Conservation (phyloP, 1,140 invertebrate genomes). For the Delia radicum region DNA sequence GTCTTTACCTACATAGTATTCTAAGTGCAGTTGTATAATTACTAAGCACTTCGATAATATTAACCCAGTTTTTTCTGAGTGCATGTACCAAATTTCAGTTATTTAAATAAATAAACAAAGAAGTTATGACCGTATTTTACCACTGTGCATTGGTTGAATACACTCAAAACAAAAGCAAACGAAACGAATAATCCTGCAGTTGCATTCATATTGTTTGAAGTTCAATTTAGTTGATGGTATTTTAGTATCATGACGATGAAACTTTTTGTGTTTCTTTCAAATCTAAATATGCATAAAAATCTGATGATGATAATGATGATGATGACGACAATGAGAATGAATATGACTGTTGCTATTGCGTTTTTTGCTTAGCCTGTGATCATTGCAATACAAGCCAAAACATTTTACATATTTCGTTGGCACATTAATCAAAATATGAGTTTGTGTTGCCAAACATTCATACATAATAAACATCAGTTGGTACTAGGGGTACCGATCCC, state of each 20-base stretch:
- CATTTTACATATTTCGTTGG: background rate
- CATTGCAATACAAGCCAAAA: background rate
- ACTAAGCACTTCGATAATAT: too few relatives aligned
- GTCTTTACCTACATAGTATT: too few relatives aligned
- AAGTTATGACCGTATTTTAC: too few relatives aligned
- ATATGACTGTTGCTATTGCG: background rate
- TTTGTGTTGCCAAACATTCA: too few relatives aligned
- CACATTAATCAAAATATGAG: background rate
- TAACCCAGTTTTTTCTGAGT: too few relatives aligned
- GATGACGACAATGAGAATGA: background rate
- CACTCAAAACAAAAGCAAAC: too few relatives aligned
- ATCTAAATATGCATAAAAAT: background rate
- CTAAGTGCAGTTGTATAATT: too few relatives aligned
- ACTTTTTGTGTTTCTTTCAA: background rate
- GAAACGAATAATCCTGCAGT: background rate
- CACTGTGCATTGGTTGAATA: too few relatives aligned
- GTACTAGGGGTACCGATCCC: too few relatives aligned
- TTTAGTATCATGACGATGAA: background rate
- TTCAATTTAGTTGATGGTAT: background rate
- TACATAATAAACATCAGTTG: too few relatives aligned
- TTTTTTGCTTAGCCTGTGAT: background rate
- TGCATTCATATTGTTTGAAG: background rate
- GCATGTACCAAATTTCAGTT: too few relatives aligned
- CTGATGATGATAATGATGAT: background rate
- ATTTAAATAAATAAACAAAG: too few relatives aligned